Conservation (phyloP, 2,888 invertebrate genomes). For the Tachina fera region DNA sequence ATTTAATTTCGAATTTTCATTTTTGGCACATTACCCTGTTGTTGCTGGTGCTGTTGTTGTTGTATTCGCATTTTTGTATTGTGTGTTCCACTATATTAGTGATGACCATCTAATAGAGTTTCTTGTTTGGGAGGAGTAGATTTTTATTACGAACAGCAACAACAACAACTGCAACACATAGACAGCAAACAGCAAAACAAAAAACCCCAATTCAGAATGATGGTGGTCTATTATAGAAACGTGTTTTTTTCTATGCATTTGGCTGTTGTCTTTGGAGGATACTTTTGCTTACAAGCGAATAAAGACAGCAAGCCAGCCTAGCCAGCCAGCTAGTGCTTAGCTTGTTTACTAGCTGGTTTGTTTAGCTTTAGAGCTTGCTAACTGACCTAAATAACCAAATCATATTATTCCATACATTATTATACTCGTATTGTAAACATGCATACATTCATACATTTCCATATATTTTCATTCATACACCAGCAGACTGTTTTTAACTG, state of each 20-base stretch:
- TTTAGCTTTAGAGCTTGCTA: constrained; percentile 52
- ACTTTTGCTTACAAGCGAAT: constrained; percentile 53
- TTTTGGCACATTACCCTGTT: constrained; percentile 61
- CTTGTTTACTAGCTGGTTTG: not conserved
- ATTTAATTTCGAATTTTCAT: constrained; percentile 67
- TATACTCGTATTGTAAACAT: not conserved
- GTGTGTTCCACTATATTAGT: constrained; percentile 53
- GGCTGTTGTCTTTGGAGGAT: constrained; percentile 59
- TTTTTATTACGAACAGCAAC: constrained; percentile 43
- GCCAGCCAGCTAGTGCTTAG: not conserved
- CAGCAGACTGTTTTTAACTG: constrained; percentile 38
- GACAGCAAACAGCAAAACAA: not conserved
- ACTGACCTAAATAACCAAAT: constrained; percentile 68
- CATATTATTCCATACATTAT: constrained; percentile 62
- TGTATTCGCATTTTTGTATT: constrained; percentile 3
- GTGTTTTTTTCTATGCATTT: constrained; percentile 53
- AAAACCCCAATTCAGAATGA: constrained; percentile 63
- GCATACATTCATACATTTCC: constrained; percentile 27
- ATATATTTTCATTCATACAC: constrained; percentile 26
- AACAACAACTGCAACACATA: constrained; percentile 1
- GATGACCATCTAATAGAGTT: constrained; percentile 71
- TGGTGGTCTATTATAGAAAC: constrained; percentile 71
- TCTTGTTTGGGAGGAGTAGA: constrained; percentile 72
- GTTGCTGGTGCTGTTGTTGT: constrained; percentile 17
- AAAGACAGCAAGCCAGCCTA: not conserved